Conservation (phyloP, 1,140 invertebrate species). For the Hesperophylax magnus region DNA sequence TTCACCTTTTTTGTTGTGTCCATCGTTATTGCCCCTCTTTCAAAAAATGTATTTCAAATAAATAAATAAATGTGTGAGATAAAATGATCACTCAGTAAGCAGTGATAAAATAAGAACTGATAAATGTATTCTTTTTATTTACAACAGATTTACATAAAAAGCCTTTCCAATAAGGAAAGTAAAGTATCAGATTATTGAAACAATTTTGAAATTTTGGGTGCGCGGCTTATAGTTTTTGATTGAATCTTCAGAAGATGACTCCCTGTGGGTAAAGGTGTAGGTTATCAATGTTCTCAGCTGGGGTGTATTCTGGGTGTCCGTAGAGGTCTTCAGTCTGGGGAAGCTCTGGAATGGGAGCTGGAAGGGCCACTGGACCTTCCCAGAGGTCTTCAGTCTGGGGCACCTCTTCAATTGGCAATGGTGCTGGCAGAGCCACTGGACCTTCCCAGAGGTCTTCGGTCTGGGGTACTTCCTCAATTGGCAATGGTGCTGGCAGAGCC, state of each 20-base stretch:
- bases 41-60: too few relatives aligned
- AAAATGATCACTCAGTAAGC: too few relatives aligned
- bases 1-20: too few relatives aligned
- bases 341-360: not conserved
- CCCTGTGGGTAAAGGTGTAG: not conserved
- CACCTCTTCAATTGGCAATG: not conserved
- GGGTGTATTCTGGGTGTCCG: not conserved
- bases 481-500: not conserved
- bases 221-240: not conserved
- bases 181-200: not conserved
- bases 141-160: too few relatives aligned
- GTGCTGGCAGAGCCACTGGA: not conserved
- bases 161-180: too few relatives aligned
- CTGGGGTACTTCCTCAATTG: not conserved
- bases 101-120: too few relatives aligned
- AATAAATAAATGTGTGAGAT: too few relatives aligned
- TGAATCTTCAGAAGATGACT: not conserved
- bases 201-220: not conserved
- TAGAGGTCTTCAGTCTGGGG: conserved; percentile 4
- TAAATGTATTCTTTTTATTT: too few relatives aligned
- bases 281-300: not conserved
- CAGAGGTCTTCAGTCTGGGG: not conserved
- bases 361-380: not conserved
- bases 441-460: conserved; percentile 23
- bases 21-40: too few relatives aligned